phyloP scores from a whole-genome alignment of 1,140 invertebrate genomes.

The Bombus balteatus region DNA sequence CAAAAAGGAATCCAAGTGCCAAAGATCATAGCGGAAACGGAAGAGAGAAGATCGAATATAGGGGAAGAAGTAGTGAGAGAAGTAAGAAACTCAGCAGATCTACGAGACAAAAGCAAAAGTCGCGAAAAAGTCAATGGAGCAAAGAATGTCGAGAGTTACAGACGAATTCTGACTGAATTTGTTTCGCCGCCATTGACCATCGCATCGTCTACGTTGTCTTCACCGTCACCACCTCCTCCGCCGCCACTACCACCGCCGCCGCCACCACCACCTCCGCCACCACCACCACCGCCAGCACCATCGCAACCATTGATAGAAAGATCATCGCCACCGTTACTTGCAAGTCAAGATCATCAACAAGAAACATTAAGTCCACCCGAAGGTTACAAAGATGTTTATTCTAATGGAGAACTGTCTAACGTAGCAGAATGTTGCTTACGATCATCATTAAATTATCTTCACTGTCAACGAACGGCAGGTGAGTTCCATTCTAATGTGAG shows the following conservation, averaged over 20 bases:
- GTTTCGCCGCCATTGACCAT: neutral
- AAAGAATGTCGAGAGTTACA: neutral
- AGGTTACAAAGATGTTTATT: conserved; percentile 90
- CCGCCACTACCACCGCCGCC: neutral
- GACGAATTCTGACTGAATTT: neutral
- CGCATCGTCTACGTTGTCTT: neutral
- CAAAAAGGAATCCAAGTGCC: neutral
- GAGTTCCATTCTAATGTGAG: conserved; percentile 47
- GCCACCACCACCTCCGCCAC: conserved; percentile 9
- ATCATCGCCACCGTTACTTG: conserved; percentile 8
- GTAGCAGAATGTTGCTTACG: conserved; percentile 58
- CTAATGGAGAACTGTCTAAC: conserved; percentile 62
- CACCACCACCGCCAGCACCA: neutral
- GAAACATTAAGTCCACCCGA: conserved; percentile 93
- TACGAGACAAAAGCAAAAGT: conserved; percentile 25
- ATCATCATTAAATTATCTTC: conserved; percentile 75
- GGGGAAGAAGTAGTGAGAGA: neutral
- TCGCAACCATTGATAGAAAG: conserved; percentile 16
- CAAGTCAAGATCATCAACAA: conserved; percentile 79
- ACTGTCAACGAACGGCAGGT: conserved; percentile 71
- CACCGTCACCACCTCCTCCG: neutral
- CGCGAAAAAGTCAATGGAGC: neutral
- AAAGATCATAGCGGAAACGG: neutral
- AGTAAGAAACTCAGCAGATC: neutral
- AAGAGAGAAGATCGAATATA: neutral